Base-by-base conservation (phyloP, 1,140 invertebrate species). In the Hyles vespertilio region DNA sequence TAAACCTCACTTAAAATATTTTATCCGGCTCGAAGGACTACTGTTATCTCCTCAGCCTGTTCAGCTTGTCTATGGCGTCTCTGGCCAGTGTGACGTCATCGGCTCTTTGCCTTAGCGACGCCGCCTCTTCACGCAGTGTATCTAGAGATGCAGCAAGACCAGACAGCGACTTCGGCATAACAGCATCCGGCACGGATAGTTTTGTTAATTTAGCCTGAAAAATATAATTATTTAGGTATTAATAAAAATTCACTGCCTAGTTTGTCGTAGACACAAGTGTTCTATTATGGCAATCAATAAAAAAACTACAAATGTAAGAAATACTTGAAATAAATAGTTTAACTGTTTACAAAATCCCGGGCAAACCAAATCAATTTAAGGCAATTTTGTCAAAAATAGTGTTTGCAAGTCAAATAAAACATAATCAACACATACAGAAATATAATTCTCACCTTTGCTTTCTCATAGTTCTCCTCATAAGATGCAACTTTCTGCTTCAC, bases 401-500 rank as follows among this genome's bases (percentile, higher is more conserved):
- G 22, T 22, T 22, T 22, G 22, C 22, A 22, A 22, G 2, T 22
- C 22, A 22, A 1, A 22, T 22, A 22, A 1, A 22, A 2, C 22
- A 22, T 0, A 22, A 22, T 22, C 22, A 1, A 22, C 3, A 34
- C 8, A 34, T 52, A 50, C 22, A 61, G 52, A 51, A 55, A 10
- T 11, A 22, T 48, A 8, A 48, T n/a, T 48, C 61, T 56, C 59
- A 90, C 89, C 74, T 78, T 83, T 2, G 78, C 74, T 48, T 81
- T 79, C 6, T 75, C 72, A 59, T 70, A 81, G 53, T 68, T 84
- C 34, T 84, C 77, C 66, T 87, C 82, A 70, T 89, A 87, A 0
- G 74, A 77, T 1, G 61, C 62, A 0, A 89, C 67, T 52, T 88
- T 89, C 32, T 75, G 78, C 52, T 82, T 85, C 58, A 87, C 54